phyloP scores from a whole-genome alignment of 2,888 invertebrate species.

The Pemphredon lugubris region DNA sequence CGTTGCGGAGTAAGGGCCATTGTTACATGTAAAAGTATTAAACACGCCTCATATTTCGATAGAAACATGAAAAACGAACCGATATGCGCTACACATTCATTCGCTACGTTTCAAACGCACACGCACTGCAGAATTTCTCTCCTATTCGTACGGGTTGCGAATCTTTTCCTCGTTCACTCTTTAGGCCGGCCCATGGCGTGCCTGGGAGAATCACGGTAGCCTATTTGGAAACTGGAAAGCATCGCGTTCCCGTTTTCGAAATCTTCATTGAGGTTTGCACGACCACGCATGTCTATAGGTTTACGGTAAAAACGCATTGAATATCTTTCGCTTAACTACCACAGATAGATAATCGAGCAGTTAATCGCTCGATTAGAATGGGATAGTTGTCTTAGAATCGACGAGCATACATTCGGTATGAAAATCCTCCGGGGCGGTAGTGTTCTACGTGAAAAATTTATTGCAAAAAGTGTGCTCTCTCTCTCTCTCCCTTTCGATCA shows the following conservation, averaged over 20 bases:
- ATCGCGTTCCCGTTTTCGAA: conserved; percentile 6
- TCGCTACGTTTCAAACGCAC: conserved; percentile 31
- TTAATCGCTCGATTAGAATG: conserved; percentile 39
- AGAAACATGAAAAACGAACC: conserved; percentile 71
- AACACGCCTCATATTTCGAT: conserved; percentile 68
- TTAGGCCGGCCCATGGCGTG: conserved; percentile 38
- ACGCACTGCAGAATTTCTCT: conserved; percentile 10
- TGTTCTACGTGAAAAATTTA: conserved; percentile 31
- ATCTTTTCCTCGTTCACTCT: conserved; percentile 12
- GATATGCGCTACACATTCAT: conserved; percentile 58
- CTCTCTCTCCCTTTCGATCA: no score
- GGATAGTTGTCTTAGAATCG: conserved; percentile 9
- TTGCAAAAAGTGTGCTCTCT: conserved; percentile 29
- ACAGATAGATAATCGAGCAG: conserved; percentile 15
- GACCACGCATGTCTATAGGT: conserved; percentile 34
- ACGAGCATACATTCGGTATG: conserved; percentile 13
- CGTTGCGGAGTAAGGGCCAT: conserved; percentile 23
- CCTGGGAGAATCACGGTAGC: neutral
- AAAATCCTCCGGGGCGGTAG: conserved; percentile 2
- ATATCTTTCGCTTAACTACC: conserved; percentile 34
- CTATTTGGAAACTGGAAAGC: neutral
- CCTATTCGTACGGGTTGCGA: conserved; percentile 23
- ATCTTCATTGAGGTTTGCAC: conserved; percentile 31
- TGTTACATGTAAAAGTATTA: conserved; percentile 74
- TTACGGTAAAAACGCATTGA: conserved; percentile 62